These are phyloP conservation scores for Hippocampus guttulatus DNA, from an alignment of 2,113 vertebrate species.

Conservation along the genomic window DNA sequence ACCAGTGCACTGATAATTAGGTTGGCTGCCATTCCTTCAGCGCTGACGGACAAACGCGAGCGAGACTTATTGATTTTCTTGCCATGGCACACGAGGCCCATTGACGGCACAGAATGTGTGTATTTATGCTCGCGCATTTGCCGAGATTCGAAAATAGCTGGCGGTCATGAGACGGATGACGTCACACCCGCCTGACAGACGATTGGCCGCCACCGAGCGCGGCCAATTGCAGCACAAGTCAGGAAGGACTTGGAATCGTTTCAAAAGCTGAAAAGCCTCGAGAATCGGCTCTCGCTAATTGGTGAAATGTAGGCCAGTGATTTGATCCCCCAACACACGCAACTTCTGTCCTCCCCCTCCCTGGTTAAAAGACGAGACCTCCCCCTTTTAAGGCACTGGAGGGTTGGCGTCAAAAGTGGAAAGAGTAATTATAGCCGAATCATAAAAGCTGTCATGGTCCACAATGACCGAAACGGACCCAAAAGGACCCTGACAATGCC, in stretches of 20 bases:
- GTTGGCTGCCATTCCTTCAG: background rate
- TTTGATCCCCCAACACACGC: conserved; percentile 23
- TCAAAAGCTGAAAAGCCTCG: background rate
- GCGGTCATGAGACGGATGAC: conserved; percentile 35
- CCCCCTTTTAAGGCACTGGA: conserved; percentile 74
- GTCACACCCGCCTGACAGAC: conserved; percentile 23
- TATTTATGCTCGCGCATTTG: conserved; percentile 9
- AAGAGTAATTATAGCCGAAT: conserved; percentile 72
- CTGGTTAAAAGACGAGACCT: background rate
- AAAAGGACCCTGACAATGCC: conserved; percentile 35
- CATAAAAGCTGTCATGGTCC: conserved; percentile 44
- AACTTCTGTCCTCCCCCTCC: conserved; percentile 6
- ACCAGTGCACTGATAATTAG: background rate
- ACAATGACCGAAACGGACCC: conserved; percentile 41
- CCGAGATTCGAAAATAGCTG: conserved; percentile 43
- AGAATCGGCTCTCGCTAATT: conserved; percentile 25
- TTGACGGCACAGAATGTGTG: background rate
- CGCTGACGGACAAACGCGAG: too few relatives aligned
- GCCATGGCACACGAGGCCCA: conserved; percentile 9
- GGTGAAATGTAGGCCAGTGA: conserved; percentile 50
- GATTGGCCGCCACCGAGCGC: conserved; percentile 20
- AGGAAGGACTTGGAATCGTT: background rate
- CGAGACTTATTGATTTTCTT: background rate
- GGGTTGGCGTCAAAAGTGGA: conserved; percentile 73
- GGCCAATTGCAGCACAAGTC: conserved; percentile 8